Base-by-base conservation (phyloP, 2,888 invertebrate species). In the Dione vanillae region DNA sequence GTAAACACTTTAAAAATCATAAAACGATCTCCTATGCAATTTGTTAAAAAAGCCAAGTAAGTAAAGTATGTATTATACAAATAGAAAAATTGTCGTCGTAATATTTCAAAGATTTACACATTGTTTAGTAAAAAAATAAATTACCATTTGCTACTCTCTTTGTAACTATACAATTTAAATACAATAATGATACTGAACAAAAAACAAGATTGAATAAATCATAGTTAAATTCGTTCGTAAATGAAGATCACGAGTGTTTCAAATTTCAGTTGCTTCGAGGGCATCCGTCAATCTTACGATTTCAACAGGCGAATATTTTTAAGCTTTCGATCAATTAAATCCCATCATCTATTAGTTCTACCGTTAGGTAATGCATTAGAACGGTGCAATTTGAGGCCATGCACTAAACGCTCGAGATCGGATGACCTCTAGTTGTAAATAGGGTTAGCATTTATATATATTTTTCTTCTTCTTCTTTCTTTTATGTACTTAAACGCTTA, bases 331-430 rank as follows among this genome's bases (percentile, higher is more conserved):
- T 78, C 77, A 74, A 77, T 78, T 78, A 78, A 73, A 74, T 59
- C 47, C 67, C 74, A 78, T 79, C 77, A 79, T 74, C 76, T 75
- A 76, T 76, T 76, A 76, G 76, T 72, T 76, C 72, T 76, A 76
- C 70, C 71, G 75, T 79, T 77, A 74, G 75, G 74, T 75, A 77
- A 75, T 72, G 73, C 69, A 74, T 77, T 76, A 84, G 85, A 85
- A 81, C 83, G 83, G 82, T 83, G 77, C 81, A 77, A 75, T 73
- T 85, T 87, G 82, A 85, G 87, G 86, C 87, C 87, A 84, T 65
- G 72, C 73, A 71, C 69, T 71, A 65, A 73, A 64, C 73, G 65
- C 65, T 70, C 64, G 73, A 58, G 67, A 64, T 69, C 71, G 71
- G 58, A 52, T 74, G 73, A 74, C 73, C 73, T 71, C 73, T 69